Evolutionary conservation across 2,888 invertebrate species (phyloP), one percentile per base, ranked within the genome.

Genomic region (Micropterix aruncella): DNA sequence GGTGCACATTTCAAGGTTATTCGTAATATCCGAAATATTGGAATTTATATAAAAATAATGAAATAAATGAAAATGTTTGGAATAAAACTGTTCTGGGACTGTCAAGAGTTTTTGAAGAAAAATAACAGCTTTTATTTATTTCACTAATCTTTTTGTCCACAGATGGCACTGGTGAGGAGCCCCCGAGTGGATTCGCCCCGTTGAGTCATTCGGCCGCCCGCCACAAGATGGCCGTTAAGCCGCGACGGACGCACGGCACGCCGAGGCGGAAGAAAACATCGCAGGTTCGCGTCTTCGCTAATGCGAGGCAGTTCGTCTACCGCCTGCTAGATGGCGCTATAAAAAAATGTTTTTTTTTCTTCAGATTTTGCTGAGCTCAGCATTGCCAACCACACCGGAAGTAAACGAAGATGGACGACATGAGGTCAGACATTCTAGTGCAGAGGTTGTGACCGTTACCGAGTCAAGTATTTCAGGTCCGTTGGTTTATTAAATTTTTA

Each of bases 151-250:
- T 14, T 47, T 60, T 62, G 61, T 51, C 55, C 56, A 44, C 63
- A 64, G 46, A 53, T 63, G 48, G 65, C 64, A 48, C 51, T 63
- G 45, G 60, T 57, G 43, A 65, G 41, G 71, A 73, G 57, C 70
- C 71, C 46, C 70, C 69, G 46, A 58, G 66, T 18, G 69, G 69
- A 48, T 67, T 76, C 56, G 70, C 74, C 55, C 79, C 83, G 46
- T 70, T 87, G 54, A 84, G 83, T 56, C 86, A 87, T 64, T 80
- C 81, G 47, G 87, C 86, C 40, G 87, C 87, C 46, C 77, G 75
- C 53, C 87, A 87, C 68, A 81, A 83, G 65, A 86, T 86, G 73
- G 78, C 86, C 41, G 78, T 87, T 46, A 73, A 81, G 40, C 86
- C 86, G 17, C 75, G 79, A 49, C 74, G 83, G 53, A 85, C 81